These are phyloP conservation scores for Tauraco hartlaubi DNA, from an alignment of 2,797 vertebrate species.

Conservation along the genomic window DNA sequence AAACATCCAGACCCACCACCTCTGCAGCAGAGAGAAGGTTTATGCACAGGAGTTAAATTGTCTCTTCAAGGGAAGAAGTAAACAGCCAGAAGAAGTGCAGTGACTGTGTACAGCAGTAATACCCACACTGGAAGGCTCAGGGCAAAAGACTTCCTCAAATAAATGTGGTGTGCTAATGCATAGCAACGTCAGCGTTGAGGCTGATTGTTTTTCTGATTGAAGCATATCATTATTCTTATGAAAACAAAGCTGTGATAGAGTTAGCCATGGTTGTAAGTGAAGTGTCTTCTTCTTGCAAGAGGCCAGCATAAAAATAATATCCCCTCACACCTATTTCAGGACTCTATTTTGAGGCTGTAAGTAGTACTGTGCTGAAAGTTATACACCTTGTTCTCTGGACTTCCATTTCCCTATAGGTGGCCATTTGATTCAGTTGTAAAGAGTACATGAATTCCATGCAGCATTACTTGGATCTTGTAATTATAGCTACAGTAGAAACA, in stretches of 20 bases:
- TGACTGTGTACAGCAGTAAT: not conserved
- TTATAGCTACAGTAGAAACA: not conserved
- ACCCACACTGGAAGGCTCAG: not conserved
- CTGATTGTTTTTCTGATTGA: not conserved
- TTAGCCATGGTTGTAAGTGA: not conserved
- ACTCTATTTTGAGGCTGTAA: not conserved
- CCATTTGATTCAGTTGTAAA: slow-evolving; percentile 29
- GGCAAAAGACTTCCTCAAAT: not conserved
- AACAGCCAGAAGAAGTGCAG: not conserved
- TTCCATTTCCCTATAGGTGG: not conserved
- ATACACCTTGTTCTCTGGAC: not conserved
- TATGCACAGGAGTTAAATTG: not conserved
- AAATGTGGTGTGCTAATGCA: not conserved
- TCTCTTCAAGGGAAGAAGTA: not conserved
- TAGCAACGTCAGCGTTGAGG: not conserved
- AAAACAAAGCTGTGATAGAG: not conserved
- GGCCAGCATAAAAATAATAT: not conserved
- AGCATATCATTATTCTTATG: not conserved
- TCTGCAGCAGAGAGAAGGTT: not conserved
- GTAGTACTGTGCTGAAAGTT: not conserved
- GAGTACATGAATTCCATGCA: not conserved
- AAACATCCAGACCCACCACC: not conserved
- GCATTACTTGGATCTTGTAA: not conserved
- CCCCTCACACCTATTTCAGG: not conserved
- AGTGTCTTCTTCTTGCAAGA: not conserved